Evolutionary conservation across 2,797 vertebrate genomes (phyloP), one percentile per base, ranked within the genome.

Genomic region (Nannoperca australis): DNA sequence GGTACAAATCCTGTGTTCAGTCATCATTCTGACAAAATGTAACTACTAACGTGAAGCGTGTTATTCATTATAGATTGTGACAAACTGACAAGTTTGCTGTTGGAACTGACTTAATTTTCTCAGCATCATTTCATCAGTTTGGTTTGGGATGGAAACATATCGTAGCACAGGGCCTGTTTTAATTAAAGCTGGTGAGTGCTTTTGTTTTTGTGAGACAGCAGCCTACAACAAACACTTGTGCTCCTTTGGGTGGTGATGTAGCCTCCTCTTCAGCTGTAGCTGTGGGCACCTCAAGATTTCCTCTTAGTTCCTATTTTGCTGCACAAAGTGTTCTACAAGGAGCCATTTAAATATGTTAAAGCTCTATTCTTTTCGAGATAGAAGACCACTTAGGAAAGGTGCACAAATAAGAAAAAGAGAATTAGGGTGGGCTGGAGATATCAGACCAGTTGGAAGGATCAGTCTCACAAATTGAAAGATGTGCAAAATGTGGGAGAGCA

Each of bases 401-500:
- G 40, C 49, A 72, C 73, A 80, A 83, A 83, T 27, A 61, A 11
- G 63, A 67, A 71, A 66, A 67, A 40, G 24, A 50, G 32, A 83
- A 85, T 78, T 54, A 47, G 13, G n/a, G 12, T 51, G 67, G 49
- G 70, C 69, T 3, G 22, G 51, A 72, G 20, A 78, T 75, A 60
- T 71, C 67, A 62, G 14, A 77, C 38, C 24, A 70, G 36, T 55
- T 72, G 74, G 73, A 82, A 70, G 71, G 80, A 85, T 76, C 73
- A 49, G 54, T 45, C 55, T 69, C 60, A 32, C 36, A 82, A 83
- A 82, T 56, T 74, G 68, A 83, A 85, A 83, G 66, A 82, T 78
- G 65, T 79, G 59, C 42, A 78, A 85, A 80, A 79, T 78, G 70
- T 82, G 76, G 50, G 50, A 61, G 82, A 22, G 76, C 53, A 78